These are phyloP conservation scores for Dicerorhinus sumatrensis DNA, from an alignment of 2,113 vertebrate genomes.

Conservation along the genomic window DNA sequence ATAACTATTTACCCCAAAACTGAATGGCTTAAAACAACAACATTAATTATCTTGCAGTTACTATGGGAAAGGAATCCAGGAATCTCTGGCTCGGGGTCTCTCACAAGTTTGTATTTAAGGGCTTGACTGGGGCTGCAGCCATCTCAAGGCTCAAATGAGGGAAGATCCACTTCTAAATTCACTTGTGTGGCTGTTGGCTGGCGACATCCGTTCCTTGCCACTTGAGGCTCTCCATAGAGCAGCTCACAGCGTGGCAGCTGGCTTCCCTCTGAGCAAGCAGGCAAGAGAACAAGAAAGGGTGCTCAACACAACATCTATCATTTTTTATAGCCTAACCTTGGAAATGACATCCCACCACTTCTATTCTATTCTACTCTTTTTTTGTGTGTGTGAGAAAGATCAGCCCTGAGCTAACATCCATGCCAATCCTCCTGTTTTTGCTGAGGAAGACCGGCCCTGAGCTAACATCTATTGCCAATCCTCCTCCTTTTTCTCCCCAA, in stretches of 20 bases:
- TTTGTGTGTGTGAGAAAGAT: too few relatives aligned
- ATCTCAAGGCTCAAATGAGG: neutral
- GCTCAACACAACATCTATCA: neutral
- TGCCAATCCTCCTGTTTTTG: too few relatives aligned
- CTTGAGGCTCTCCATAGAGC: neutral
- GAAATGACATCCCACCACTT: neutral
- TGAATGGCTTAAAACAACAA: neutral
- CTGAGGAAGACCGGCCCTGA: too few relatives aligned
- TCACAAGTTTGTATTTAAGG: neutral
- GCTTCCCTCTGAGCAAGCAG: neutral
- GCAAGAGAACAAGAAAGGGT: neutral
- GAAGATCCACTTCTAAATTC: neutral
- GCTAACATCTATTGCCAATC: too few relatives aligned
- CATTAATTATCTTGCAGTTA: neutral
- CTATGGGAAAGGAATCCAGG: neutral
- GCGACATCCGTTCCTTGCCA: neutral
- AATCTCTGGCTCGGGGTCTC: neutral
- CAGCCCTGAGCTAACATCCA: too few relatives aligned
- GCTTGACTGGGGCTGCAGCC: neutral
- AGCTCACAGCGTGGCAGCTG: neutral
- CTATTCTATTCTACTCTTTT: neutral
- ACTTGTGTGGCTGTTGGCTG: neutral
- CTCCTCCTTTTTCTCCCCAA: too few relatives aligned
- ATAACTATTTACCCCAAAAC: neutral
- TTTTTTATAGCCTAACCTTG: constrained; percentile 22